These are phyloP conservation scores for Ricordea florida DNA, from an alignment of 92 coral and sea anemone genomes.

Conservation along the genomic window DNA sequence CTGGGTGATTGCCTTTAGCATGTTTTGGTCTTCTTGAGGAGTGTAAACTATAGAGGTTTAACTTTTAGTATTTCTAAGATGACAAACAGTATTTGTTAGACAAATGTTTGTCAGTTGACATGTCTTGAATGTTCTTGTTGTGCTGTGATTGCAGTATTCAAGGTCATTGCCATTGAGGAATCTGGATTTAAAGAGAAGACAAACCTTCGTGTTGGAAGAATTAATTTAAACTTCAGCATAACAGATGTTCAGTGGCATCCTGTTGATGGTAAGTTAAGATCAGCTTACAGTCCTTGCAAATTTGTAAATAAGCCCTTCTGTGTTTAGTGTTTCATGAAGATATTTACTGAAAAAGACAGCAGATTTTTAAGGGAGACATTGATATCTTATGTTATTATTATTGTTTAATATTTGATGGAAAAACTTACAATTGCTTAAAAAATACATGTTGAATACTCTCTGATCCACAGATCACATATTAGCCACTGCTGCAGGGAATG, in stretches of 20 bases:
- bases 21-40: not conserved
- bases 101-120: not conserved
- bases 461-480: constrained; percentile 75
- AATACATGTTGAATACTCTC: too few relatives aligned
- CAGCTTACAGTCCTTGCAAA: not conserved
- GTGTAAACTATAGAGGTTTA: not conserved
- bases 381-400: not conserved
- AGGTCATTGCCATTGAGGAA: constrained; percentile 79
- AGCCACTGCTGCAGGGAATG: constrained; percentile 99
- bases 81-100: not conserved
- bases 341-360: too few relatives aligned
- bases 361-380: too few relatives aligned
- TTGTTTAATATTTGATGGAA: not conserved
- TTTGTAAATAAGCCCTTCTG: not conserved
- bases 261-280: constrained; percentile 66
- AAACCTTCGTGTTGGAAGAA: constrained; percentile 89
- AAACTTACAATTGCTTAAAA: too few relatives aligned
- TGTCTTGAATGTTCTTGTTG: not conserved
- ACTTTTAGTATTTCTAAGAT: too few relatives aligned
- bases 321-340: not conserved
- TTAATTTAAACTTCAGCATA: constrained; percentile 91
- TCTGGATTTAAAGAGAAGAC: constrained; percentile 79
- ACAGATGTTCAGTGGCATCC: constrained; percentile 98
- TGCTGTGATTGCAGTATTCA: constrained; percentile 71
- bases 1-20: too few relatives aligned